phyloP scores from a whole-genome alignment of 1,140 invertebrate species.

The Marisa cornuarietis region DNA sequence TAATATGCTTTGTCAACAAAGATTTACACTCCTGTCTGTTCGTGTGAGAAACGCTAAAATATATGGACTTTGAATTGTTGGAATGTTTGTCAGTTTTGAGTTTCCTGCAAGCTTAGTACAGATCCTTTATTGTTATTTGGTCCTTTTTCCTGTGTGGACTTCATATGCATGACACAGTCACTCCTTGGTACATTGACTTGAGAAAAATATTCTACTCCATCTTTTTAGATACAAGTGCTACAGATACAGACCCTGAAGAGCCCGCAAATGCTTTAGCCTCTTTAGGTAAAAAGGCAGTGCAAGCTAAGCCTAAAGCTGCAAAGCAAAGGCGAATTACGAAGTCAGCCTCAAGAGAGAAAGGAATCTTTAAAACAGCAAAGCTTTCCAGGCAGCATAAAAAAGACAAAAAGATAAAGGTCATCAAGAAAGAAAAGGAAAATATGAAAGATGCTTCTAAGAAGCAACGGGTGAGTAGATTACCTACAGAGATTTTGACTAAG shows the following conservation, averaged over 20 bases:
- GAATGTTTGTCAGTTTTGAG: too few species aligned
- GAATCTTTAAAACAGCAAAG: constrained; percentile 31
- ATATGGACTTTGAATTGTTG: too few species aligned
- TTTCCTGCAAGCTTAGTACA: too few species aligned
- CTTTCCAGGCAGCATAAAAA: constrained; percentile 41
- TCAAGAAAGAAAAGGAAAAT: constrained; percentile 58
- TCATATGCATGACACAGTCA: too few species aligned
- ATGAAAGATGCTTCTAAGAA: constrained; percentile 41
- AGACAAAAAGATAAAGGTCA: constrained; percentile 43
- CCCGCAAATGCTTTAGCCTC: constrained; percentile 45
- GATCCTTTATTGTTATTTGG: too few species aligned
- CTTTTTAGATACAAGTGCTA: constrained; percentile 56
- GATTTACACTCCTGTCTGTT: too few species aligned
- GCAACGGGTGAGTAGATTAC: constrained; percentile 23
- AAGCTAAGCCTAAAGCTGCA: constrained; percentile 35
- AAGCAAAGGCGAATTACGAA: constrained; percentile 41
- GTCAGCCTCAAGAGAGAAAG: constrained; percentile 31
- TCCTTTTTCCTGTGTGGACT: too few species aligned
- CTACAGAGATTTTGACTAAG: too few species aligned
- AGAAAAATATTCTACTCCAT: constrained; percentile 14
- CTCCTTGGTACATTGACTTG: neutral
- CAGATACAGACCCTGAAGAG: constrained; percentile 58
- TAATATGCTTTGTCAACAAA: too few species aligned
- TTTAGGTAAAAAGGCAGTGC: constrained; percentile 36
- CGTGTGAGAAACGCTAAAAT: too few species aligned